These are phyloP conservation scores for Plagiodera versicolora DNA, from an alignment of 2,888 invertebrate genomes.

Conservation along the genomic window DNA sequence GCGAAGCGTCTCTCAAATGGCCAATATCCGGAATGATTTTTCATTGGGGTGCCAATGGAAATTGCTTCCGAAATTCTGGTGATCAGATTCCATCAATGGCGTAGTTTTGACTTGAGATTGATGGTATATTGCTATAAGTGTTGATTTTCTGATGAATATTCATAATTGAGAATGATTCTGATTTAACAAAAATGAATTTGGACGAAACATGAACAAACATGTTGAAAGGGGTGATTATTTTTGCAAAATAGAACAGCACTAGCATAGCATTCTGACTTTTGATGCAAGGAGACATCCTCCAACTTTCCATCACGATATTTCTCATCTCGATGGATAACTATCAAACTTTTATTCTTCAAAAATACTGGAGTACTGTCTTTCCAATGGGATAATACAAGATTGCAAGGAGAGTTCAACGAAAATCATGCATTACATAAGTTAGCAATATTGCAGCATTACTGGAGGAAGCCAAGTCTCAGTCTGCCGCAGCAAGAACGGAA, in stretches of 20 bases:
- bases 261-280: no score
- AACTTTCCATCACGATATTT: not conserved
- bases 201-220: no score
- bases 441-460: not conserved
- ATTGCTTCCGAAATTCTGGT: constrained; percentile 18
- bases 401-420: not conserved
- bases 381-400: not conserved
- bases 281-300: not conserved
- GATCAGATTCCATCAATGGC: no score
- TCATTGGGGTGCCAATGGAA: constrained; percentile 25
- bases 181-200: no score
- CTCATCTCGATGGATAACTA: not conserved
- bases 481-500: not conserved
- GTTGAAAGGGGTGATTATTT: no score
- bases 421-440: not conserved
- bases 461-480: not conserved
- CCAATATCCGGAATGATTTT: constrained; percentile 39
- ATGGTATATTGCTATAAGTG: no score
- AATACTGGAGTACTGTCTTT: not conserved
- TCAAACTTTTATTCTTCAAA: not conserved
- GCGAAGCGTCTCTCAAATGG: constrained; percentile 37
- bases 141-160: no score
- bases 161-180: no score
- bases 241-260: no score
- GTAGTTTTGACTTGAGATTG: no score